Base-by-base conservation (phyloP, 1,140 invertebrate species). In the Aphis gossypii region DNA sequence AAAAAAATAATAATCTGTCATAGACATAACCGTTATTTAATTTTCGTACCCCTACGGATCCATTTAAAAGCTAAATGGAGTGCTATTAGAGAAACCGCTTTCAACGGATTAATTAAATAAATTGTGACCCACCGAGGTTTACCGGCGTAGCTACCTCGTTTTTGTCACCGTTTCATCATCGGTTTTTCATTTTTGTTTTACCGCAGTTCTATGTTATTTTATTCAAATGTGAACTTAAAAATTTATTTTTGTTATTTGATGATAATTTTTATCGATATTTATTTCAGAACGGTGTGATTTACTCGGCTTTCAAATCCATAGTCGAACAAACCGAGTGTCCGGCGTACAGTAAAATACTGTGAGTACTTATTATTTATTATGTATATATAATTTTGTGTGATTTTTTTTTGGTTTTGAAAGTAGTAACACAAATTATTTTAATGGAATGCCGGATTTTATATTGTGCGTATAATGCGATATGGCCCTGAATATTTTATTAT, bases 241-340 rank as follows among this genome's bases (percentile, higher is more conserved):
- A 89, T 38, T 11, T 18, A 23, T 89, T 35, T 54, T 11, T 51
- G n/a, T 48, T 51, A 35, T 23, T 25, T 21, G 54, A 89, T 54
- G 54, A 54, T 46, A 23, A 46, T 89, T 54, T 54, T 35, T 30
- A 86, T 46, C 14, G 20, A 0, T 35, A 48, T 93, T 41, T 93
- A 82, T 93, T 86, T 41, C 82, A 93, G 92, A 93, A 93, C 7
- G 92, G 86, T 8, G 48, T 68, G 7, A 56, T 93, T 84, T 93
- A 93, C n/a, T 51, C 68, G 2, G 92, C 92, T 20, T 93, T 93
- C 48, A 93, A 84, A n/a, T 93, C 82, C 38, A 54, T 93, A 25
- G 76, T 41, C 6, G 92, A 83, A 30, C 51, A 93, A 41, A 38
- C 35, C n/a, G 76, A 82, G 25, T 82, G 90, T 56, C 48, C 82